A percentile compares a stretch with the other conserved stretches of the same genome.
Evolutionary conservation across 2,888 invertebrate genomes (phyloP).

Genomic region (Peribatodes rhomboidaria): DNA sequence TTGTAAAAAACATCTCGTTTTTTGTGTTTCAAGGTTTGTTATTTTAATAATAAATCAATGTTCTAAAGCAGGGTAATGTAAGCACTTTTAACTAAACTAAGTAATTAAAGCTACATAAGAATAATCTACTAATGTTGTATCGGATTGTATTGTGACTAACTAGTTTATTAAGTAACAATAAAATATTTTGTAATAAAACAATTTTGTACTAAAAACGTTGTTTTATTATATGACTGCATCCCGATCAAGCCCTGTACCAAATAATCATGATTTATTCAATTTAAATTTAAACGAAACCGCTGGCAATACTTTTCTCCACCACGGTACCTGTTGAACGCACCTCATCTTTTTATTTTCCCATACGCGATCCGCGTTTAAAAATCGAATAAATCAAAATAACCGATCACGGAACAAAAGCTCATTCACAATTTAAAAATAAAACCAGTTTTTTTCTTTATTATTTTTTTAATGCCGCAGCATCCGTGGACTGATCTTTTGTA

Average conservation of each 20-base stretch:
- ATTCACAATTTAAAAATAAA: constrained; percentile 67
- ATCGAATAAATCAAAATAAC: constrained; percentile 86
- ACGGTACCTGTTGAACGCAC: constrained; percentile 81
- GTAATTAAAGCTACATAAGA: no score
- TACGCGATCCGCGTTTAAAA: constrained; percentile 76
- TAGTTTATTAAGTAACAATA: no score
- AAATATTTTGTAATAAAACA: no score
- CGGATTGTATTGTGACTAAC: no score
- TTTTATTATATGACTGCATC: no score
- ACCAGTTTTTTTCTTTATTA: constrained; percentile 72
- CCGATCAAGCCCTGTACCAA: background rate
- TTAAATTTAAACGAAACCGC: background rate
- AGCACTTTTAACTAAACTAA: no score
- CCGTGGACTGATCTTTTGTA: constrained; percentile 78
- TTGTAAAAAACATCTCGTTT: no score
- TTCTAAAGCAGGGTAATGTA: no score
- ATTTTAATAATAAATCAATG: no score
- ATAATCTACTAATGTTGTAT: no score
- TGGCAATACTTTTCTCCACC: constrained; percentile 55
- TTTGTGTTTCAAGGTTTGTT: no score
- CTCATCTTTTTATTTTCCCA: constrained; percentile 76
- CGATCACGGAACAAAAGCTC: constrained; percentile 81
- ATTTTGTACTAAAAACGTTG: no score
- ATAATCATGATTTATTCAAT: background rate
- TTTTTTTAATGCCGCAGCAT: constrained; percentile 76